Base-by-base conservation (phyloP, 2,797 vertebrate species). In the Enteromius anoplus region DNA sequence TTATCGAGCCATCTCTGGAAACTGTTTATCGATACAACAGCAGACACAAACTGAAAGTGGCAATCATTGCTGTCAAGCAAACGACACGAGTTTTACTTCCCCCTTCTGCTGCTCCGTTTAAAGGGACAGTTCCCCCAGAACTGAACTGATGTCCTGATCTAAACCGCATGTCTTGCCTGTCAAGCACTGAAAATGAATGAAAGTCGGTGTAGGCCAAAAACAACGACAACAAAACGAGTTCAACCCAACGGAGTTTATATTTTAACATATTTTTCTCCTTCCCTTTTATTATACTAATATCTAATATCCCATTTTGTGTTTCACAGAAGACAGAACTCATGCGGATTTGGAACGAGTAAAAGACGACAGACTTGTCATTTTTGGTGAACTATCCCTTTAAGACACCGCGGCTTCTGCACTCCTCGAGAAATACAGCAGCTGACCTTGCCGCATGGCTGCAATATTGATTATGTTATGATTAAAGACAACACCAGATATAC, bases 31-130 rank as follows among this genome's bases (percentile, higher is more conserved):
- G n/a, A 45, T 23, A 45, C n/a, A 26, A 64, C 66, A 76, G 23
- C 8, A n/a, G 2, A 47, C 47, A 66, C 37, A 15, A 12, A 1
- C 37, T 47, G 29, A 23, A 76, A 45, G 47, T 45, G 19, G 2
- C 72, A 82, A 32, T 42, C 49, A 4, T 17, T 58, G 62, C 62
- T 76, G 60, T 42, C 23, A 53, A 51, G 60, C 80, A 55, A 58
- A 26, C 37, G 5, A 42, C 68, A 60, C 1, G 64, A 60, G 34
- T 53, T 68, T 58, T 23, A 66, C 81, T 66, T 82, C 71, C 72
- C 23, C 7, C 2, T 68, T 42, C 10, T 66, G 32, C 62, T 45
- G 47, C 14, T 9, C 29, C 47, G 23, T 66, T 82, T 82, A 82
- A 82, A 66, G 71, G 3, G 65, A 80, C 34, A 69, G 78, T 42